Conservation (phyloP, 2,113 vertebrate species). For the Crypturellus undulatus region DNA sequence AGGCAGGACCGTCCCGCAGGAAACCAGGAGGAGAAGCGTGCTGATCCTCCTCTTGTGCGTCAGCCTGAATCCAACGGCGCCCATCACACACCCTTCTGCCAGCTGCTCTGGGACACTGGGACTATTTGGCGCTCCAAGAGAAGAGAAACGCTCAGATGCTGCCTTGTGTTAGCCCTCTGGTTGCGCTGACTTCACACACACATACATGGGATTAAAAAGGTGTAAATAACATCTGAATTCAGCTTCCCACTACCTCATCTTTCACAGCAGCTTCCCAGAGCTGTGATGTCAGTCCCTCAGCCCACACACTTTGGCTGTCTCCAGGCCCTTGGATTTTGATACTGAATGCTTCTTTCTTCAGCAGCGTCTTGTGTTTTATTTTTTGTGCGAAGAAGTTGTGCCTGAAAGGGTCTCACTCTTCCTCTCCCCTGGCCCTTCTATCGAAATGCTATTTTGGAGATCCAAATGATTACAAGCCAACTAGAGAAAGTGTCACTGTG, state of each 20-base stretch:
- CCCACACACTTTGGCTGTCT: constrained; percentile 15
- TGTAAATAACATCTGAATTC: constrained; percentile 36
- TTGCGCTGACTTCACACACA: background rate
- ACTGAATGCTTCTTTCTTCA: background rate
- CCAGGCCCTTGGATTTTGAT: constrained; percentile 21
- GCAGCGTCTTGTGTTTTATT: background rate
- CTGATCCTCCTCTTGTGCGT: background rate
- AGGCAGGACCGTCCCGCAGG: background rate
- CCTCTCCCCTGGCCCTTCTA: background rate
- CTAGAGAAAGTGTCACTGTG: background rate
- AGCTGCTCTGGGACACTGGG: background rate
- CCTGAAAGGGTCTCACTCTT: background rate
- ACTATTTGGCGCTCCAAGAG: background rate
- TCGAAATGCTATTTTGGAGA: constrained; percentile 10
- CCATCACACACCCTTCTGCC: background rate
- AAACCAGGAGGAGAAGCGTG: background rate
- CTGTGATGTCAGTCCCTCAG: constrained; percentile 8
- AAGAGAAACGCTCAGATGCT: background rate
- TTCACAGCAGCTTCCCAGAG: constrained; percentile 20
- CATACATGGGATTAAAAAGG: background rate
- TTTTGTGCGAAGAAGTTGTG: background rate
- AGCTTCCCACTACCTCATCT: constrained; percentile 8
- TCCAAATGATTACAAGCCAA: background rate
- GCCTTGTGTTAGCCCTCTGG: background rate
- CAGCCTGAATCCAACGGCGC: background rate